Percentiles rank a stretch among this genome's conserved stretches.
These are phyloP conservation scores for Pharmacophagus antenor DNA, from an alignment of 2,888 invertebrate species.

Conservation along the genomic window DNA sequence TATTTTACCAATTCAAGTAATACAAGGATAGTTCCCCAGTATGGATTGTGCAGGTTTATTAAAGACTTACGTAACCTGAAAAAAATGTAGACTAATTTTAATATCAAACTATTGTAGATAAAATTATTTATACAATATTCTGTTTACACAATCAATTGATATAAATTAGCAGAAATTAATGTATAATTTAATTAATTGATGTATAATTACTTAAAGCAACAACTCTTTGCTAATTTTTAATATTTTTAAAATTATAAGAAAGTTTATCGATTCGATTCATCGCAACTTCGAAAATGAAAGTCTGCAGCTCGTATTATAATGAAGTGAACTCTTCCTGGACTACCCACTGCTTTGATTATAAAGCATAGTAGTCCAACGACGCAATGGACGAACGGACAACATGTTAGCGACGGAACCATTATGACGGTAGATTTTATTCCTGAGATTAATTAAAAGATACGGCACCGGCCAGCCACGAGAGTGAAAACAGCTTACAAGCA, in stretches of 20 bases:
- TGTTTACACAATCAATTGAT: not conserved
- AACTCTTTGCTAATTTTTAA: not conserved
- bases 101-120: too few relatives aligned
- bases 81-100: too few relatives aligned
- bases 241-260: slow-evolving; percentile 11
- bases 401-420: slow-evolving; percentile 60
- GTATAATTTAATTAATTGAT: too few relatives aligned
- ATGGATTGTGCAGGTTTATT: too few relatives aligned
- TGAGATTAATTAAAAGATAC: slow-evolving; percentile 79
- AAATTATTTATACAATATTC: not conserved
- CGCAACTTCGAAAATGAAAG: slow-evolving; percentile 26
- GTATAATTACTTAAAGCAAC: not conserved
- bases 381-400: slow-evolving; percentile 48
- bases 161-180: too few relatives aligned
- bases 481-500: slow-evolving; percentile 66
- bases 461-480: slow-evolving; percentile 51
- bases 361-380: slow-evolving; percentile 41
- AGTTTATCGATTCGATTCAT: slow-evolving; percentile 15
- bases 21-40: not conserved
- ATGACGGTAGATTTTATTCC: slow-evolving; percentile 67
- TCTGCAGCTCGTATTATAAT: slow-evolving; percentile 27
- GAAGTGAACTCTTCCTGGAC: slow-evolving; percentile 30
- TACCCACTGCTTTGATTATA: slow-evolving; percentile 39
- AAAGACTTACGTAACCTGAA: too few relatives aligned
- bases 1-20: not conserved